Evolutionary conservation across 2,888 invertebrate species (phyloP).

Genomic region (Ischnura elegans): DNA sequence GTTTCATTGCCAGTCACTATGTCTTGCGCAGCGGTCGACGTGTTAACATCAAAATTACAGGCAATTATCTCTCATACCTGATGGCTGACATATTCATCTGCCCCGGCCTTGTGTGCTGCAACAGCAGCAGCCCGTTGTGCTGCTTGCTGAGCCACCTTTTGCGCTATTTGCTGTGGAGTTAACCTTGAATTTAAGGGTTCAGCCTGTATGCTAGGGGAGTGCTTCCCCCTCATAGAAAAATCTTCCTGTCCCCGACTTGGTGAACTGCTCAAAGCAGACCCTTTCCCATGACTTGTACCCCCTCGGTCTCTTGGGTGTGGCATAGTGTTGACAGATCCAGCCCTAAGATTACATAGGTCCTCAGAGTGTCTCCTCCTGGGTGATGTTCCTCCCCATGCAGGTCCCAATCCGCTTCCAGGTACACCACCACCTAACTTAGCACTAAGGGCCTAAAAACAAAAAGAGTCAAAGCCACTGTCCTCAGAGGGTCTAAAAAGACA

Average conservation of each 20-base stretch:
- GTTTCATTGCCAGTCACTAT: too few relatives aligned
- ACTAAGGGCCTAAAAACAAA: slow-evolving; percentile 89
- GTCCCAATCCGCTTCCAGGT: slow-evolving; percentile 54
- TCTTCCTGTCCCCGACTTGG: slow-evolving; percentile 48
- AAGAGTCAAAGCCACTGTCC: slow-evolving; percentile 72
- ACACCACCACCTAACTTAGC: slow-evolving; percentile 83
- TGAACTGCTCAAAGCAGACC: slow-evolving; percentile 45
- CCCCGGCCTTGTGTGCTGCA: slow-evolving; percentile 48
- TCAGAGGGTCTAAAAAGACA: not conserved
- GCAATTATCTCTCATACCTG: slow-evolving; percentile 8
- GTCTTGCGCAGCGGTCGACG: not conserved
- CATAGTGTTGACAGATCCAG: slow-evolving; percentile 52
- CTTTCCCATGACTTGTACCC: slow-evolving; percentile 53
- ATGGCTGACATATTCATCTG: slow-evolving; percentile 36
- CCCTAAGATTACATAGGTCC: slow-evolving; percentile 74
- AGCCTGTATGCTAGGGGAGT: slow-evolving; percentile 64
- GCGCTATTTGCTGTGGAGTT: slow-evolving; percentile 69
- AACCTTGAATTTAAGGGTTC: slow-evolving; percentile 73
- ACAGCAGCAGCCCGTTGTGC: slow-evolving; percentile 58
- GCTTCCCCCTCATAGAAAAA: slow-evolving; percentile 6
- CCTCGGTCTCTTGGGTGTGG: slow-evolving; percentile 56
- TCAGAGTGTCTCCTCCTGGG: slow-evolving; percentile 78
- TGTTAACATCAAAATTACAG: too few relatives aligned
- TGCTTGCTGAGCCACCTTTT: slow-evolving; percentile 55
- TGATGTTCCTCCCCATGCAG: slow-evolving; percentile 60